These are phyloP conservation scores for Hydriomena furcata DNA, from an alignment of 2,888 invertebrate genomes.

Conservation along the genomic window DNA sequence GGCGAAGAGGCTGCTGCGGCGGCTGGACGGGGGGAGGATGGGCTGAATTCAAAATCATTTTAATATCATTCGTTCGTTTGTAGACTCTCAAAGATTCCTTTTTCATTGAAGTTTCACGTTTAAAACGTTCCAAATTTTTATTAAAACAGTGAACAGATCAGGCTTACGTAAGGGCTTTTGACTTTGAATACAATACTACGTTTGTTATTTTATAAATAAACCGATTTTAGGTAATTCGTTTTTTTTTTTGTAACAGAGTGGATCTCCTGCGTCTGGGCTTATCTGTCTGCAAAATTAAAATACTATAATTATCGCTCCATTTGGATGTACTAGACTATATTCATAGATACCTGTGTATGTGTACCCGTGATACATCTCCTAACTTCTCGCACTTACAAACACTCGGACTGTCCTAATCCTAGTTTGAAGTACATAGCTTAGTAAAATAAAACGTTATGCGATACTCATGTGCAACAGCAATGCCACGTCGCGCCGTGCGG, in stretches of 20 bases:
- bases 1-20: conserved; percentile 7
- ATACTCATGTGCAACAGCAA: conserved; percentile 14
- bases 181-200: neutral
- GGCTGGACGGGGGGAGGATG: neutral
- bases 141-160: neutral
- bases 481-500: conserved; percentile 9
- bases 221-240: no score
- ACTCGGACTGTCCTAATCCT: no score
- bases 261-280: neutral
- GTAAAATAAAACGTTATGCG: conserved; percentile 12
- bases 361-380: no score
- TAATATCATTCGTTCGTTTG: neutral
- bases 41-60: conserved; percentile 7
- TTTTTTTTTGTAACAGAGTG: no score
- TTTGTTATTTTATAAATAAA: no score
- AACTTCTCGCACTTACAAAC: no score
- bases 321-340: no score
- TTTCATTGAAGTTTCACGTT: conserved; percentile 24
- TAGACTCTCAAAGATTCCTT: conserved; percentile 1
- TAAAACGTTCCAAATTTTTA: conserved; percentile 13
- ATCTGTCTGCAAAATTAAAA: conserved; percentile 22
- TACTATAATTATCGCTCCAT: neutral
- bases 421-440: neutral
- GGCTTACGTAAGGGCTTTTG: neutral
- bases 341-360: no score